phyloP scores from a whole-genome alignment of 2,888 invertebrate genomes.

The Julus scanicus region DNA sequence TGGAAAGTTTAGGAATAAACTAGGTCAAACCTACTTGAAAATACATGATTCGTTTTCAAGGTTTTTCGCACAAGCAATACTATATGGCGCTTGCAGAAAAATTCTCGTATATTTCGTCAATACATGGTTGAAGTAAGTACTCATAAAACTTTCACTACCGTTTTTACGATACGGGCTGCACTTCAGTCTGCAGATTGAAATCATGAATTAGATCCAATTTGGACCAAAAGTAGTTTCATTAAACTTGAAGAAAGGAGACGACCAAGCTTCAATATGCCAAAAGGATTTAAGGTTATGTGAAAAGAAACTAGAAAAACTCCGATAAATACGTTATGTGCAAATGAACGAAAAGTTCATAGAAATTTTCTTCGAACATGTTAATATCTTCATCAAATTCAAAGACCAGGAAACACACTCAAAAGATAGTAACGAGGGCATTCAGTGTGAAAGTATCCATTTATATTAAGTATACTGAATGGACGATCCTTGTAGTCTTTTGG shows the following conservation, averaged over 20 bases:
- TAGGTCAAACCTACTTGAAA: not conserved
- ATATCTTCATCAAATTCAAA: not conserved
- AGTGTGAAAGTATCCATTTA: too few species aligned
- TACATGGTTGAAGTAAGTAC: not conserved
- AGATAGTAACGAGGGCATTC: too few species aligned
- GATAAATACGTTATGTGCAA: not conserved
- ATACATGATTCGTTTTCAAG: not conserved
- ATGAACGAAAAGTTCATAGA: not conserved
- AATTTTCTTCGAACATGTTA: not conserved
- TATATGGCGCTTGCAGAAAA: not conserved
- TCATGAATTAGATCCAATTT: slow-evolving; percentile 11
- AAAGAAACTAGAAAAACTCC: not conserved
- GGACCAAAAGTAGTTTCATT: not conserved
- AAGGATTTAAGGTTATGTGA: not conserved
- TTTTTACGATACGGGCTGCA: not conserved
- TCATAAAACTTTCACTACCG: slow-evolving; percentile 11
- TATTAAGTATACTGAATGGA: too few species aligned
- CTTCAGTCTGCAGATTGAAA: slow-evolving; percentile 19
- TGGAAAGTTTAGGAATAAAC: not conserved
- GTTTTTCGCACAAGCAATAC: not conserved
- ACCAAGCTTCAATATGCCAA: not conserved
- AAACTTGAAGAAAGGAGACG: not conserved
- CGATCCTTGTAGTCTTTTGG: too few species aligned
- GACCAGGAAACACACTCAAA: not conserved
- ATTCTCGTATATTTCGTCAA: not conserved